Percentiles rank a stretch among this genome's conserved stretches.
These are phyloP conservation scores for Norana najaformis DNA, from an alignment of 2,888 invertebrate genomes.

Conservation along the genomic window DNA sequence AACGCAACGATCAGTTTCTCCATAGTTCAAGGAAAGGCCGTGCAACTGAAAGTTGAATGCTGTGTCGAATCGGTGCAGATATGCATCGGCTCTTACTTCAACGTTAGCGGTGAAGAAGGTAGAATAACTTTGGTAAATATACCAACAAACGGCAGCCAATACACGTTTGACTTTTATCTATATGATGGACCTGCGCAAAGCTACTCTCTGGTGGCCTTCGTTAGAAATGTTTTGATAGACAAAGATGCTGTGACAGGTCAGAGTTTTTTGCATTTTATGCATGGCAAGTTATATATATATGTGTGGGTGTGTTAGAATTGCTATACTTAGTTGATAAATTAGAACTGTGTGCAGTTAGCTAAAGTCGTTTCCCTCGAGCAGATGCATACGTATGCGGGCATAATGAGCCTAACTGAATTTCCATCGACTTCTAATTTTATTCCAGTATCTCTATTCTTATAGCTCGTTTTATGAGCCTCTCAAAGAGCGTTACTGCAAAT, in stretches of 20 bases:
- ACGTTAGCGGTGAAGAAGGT: not conserved
- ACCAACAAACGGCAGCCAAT: not conserved
- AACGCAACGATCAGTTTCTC: not conserved
- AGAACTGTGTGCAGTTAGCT: too few relatives aligned
- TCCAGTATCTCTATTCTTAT: too few relatives aligned
- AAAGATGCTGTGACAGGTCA: too few relatives aligned
- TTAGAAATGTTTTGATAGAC: constrained; percentile 1
- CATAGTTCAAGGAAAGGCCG: not conserved
- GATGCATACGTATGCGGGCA: too few relatives aligned
- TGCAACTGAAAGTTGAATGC: not conserved
- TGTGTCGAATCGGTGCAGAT: not conserved
- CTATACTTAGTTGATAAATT: too few relatives aligned
- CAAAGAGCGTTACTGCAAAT: too few relatives aligned
- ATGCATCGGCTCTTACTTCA: not conserved
- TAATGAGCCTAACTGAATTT: too few relatives aligned
- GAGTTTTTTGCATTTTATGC: not conserved
- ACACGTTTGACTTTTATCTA: not conserved
- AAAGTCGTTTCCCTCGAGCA: too few relatives aligned
- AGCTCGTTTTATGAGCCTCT: too few relatives aligned
- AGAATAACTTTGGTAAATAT: not conserved
- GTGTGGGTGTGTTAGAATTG: too few relatives aligned
- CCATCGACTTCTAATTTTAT: too few relatives aligned
- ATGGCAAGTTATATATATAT: too few relatives aligned
- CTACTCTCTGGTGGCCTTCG: not conserved
- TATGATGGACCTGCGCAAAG: not conserved